Evolutionary conservation across 2,888 invertebrate genomes (phyloP).

Genomic region (Chaitophorus viminalis): DNA sequence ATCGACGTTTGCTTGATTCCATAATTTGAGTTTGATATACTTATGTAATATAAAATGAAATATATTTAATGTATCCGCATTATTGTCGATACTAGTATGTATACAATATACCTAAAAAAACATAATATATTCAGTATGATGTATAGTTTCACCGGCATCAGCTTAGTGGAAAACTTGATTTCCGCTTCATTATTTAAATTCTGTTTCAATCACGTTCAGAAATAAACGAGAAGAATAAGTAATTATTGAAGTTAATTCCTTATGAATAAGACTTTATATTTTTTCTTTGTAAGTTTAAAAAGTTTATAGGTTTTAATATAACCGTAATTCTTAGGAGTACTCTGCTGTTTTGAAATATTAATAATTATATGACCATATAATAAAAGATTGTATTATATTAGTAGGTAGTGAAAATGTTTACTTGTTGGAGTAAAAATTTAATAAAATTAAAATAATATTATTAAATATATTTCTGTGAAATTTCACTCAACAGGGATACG

Average conservation of each 20-base stretch:
- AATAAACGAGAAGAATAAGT: neutral
- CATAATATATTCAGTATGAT: no score
- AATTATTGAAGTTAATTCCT: neutral
- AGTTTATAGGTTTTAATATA: neutral
- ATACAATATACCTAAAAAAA: no score
- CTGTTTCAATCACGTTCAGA: neutral
- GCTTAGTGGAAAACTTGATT: neutral
- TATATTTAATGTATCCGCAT: no score
- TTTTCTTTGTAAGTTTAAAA: neutral
- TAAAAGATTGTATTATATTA: no score
- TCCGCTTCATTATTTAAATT: neutral
- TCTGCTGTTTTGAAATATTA: neutral
- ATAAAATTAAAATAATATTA: no score
- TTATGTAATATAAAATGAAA: no score
- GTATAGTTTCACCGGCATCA: neutral
- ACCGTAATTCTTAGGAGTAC: neutral
- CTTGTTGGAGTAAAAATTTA: no score
- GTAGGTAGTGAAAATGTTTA: no score
- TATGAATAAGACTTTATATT: neutral
- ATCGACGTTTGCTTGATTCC: neutral
- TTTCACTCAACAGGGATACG: no score
- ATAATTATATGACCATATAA: no score
- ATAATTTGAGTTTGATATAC: neutral
- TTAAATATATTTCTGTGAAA: no score
- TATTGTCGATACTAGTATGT: no score